Evolutionary conservation across 2,113 vertebrate species (phyloP).

Genomic region (Siphamia tubifer): DNA sequence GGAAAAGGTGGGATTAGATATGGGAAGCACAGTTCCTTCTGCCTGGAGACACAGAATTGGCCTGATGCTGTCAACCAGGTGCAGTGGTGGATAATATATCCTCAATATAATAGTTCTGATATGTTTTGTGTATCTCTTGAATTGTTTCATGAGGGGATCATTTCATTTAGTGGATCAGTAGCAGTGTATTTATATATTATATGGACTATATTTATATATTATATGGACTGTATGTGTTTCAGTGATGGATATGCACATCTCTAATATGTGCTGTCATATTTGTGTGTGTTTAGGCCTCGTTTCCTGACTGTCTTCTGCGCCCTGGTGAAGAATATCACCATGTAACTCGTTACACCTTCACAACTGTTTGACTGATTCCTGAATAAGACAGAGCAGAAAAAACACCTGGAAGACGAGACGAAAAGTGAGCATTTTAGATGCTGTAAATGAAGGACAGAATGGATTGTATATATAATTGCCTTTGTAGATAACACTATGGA

Average conservation of each 20-base stretch:
- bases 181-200: too few species aligned
- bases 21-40: conserved; percentile 88
- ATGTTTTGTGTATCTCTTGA: too few species aligned
- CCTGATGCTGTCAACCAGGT: conserved; percentile 94
- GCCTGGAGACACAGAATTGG: conserved; percentile 95
- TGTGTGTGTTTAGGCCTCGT: conserved; percentile 79
- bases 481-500: too few species aligned
- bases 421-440: background rate
- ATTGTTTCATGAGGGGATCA: too few species aligned
- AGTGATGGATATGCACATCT: too few species aligned
- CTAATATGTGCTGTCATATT: background rate
- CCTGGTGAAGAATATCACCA: conserved; percentile 86
- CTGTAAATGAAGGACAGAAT: background rate
- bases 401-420: too few species aligned
- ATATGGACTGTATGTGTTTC: background rate
- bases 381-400: background rate
- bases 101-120: too few species aligned
- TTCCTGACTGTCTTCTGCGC: conserved; percentile 83
- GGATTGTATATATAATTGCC: background rate
- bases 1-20: conserved; percentile 85
- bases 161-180: too few species aligned
- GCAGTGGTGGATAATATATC: too few species aligned
- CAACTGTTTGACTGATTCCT: conserved; percentile 48
- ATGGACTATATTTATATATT: too few species aligned
- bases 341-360: conserved; percentile 85